phyloP scores from a whole-genome alignment of 2,113 vertebrate genomes.

The Atlantisia rogersi region DNA sequence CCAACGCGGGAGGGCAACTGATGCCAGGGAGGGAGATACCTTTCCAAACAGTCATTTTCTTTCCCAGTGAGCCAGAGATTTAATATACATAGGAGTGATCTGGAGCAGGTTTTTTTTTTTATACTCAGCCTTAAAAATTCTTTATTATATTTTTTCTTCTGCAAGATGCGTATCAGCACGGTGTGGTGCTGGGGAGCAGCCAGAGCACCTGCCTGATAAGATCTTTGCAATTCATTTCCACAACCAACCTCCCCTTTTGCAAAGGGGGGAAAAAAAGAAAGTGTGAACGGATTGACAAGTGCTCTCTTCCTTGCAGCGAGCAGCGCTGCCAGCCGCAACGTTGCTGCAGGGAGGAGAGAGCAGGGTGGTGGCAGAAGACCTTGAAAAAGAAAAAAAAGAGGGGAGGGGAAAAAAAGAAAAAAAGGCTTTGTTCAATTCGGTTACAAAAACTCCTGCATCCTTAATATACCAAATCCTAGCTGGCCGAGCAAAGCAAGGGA shows the following conservation, averaged over 20 bases:
- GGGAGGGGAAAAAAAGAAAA: no score
- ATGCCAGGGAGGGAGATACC: background rate
- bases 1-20: background rate
- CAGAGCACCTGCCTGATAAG: background rate
- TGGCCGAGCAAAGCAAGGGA: background rate
- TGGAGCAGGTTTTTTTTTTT: background rate
- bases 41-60: background rate
- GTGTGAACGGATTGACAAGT: constrained; percentile 42
- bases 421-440: constrained; percentile 38
- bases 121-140: background rate
- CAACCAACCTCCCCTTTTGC: background rate
- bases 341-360: constrained; percentile 44
- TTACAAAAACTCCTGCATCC: background rate
- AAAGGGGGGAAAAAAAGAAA: background rate
- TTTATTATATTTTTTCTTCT: background rate
- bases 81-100: background rate
- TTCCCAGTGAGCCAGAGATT: background rate
- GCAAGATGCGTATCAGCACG: background rate
- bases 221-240: background rate
- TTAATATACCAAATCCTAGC: background rate
- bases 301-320: background rate
- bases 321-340: constrained; percentile 13
- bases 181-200: background rate
- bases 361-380: constrained; percentile 46
- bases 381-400: constrained; percentile 18